These are phyloP conservation scores for Sphinx pinastri DNA, from an alignment of 2,888 invertebrate genomes.

Conservation along the genomic window DNA sequence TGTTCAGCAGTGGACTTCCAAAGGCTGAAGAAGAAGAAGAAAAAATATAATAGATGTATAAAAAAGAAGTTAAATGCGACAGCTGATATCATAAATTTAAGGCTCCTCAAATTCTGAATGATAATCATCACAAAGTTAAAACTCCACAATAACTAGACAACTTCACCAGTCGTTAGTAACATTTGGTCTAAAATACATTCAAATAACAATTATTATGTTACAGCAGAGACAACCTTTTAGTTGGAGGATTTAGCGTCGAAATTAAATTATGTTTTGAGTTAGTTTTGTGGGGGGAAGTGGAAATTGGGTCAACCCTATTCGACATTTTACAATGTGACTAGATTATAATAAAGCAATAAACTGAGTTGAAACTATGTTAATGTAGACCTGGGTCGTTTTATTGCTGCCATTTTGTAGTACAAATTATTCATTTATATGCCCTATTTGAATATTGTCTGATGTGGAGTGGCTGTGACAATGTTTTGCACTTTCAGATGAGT, in stretches of 20 bases:
- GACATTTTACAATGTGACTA: conserved; percentile 39
- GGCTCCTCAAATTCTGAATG: neutral
- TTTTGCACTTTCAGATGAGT: neutral
- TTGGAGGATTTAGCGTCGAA: conserved; percentile 37
- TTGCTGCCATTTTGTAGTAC: conserved; percentile 22
- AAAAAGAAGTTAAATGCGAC: no score
- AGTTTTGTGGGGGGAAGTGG: conserved; percentile 35
- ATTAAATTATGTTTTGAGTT: conserved; percentile 42
- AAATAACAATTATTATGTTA: conserved; percentile 47
- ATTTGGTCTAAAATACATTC: conserved; percentile 33
- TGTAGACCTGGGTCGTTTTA: conserved; percentile 32
- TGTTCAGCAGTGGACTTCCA: no score
- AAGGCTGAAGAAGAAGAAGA: no score
- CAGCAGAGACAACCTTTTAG: conserved; percentile 43
- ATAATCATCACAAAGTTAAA: neutral
- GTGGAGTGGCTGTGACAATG: conserved; percentile 6
- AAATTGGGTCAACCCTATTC: conserved; percentile 31
- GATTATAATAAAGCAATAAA: conserved; percentile 46
- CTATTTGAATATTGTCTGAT: conserved; percentile 25
- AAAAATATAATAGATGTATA: no score
- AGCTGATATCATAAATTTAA: no score
- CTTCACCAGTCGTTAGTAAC: neutral
- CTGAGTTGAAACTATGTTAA: conserved; percentile 46
- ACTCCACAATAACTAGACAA: neutral
- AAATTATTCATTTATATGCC: conserved; percentile 23